Evolutionary conservation across 2,797 vertebrate genomes (phyloP).

Genomic region (Chelonia mydas): DNA sequence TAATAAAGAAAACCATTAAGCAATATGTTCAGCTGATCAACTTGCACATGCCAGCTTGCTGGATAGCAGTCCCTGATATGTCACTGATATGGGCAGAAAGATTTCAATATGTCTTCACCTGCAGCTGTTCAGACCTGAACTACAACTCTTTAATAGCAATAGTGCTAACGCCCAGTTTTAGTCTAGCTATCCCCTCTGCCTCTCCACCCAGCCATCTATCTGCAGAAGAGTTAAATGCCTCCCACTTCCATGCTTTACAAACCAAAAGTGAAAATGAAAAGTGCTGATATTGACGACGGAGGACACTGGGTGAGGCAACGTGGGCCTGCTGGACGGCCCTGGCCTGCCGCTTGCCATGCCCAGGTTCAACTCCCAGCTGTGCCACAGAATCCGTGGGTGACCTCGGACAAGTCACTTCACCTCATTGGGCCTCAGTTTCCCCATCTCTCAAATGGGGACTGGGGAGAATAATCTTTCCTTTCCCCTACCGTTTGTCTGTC

Average conservation of each 20-base stretch:
- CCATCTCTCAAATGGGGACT: background rate
- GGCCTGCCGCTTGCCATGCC: background rate
- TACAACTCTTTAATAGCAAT: background rate
- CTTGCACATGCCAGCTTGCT: background rate
- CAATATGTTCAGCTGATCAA: background rate
- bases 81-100: background rate
- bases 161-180: background rate
- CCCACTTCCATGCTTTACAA: background rate
- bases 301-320: background rate
- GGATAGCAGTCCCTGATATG: background rate
- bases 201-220: background rate
- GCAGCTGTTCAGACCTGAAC: background rate
- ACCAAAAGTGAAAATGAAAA: background rate
- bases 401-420: rapidly evolving
- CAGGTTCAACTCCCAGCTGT: background rate
- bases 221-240: background rate
- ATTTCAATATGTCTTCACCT: background rate
- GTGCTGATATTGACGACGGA: background rate
- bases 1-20: background rate
- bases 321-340: background rate
- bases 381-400: background rate
- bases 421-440: background rate
- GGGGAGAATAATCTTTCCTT: rapidly evolving
- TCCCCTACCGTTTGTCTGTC: background rate
- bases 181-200: background rate